These are phyloP conservation scores for Drosophila paranaensis DNA, from an alignment of 2,888 invertebrate genomes.

Conservation along the genomic window DNA sequence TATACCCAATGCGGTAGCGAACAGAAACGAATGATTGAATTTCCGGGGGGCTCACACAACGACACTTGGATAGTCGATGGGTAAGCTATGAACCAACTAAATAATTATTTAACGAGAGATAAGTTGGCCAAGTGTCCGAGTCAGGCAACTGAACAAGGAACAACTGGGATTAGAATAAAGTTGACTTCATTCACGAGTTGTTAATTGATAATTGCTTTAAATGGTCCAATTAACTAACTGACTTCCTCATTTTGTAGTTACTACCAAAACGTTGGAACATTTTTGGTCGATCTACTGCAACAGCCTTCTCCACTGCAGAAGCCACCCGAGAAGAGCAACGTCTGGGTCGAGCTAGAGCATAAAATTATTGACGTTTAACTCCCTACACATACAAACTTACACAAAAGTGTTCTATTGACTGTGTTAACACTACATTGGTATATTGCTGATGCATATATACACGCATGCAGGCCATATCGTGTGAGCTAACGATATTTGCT, in stretches of 20 bases:
- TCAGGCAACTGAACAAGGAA: background rate
- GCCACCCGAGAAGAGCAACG: constrained; percentile 83
- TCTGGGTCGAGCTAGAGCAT: constrained; percentile 83
- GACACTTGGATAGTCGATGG: constrained; percentile 96
- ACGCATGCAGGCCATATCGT: constrained; percentile 21
- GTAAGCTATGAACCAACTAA: constrained; percentile 85
- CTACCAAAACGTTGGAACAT: constrained; percentile 83
- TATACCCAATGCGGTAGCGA: constrained; percentile 90
- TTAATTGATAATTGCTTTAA: background rate
- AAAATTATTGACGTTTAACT: constrained; percentile 73
- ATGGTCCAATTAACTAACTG: background rate
- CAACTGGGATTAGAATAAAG: no score
- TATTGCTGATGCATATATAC: constrained; percentile 40
- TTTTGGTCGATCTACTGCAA: constrained; percentile 82
- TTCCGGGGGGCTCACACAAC: constrained; percentile 95
- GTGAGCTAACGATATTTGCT: constrained; percentile 17
- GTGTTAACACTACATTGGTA: constrained; percentile 70
- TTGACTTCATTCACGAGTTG: background rate
- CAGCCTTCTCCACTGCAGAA: constrained; percentile 82
- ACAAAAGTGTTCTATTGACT: constrained; percentile 74
- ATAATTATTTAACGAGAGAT: background rate
- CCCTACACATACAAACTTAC: constrained; percentile 13
- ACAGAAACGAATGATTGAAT: constrained; percentile 91
- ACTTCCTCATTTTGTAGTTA: constrained; percentile 72
- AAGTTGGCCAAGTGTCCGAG: background rate